A percentile compares a stretch with the other conserved stretches of the same genome.
Conservation (phyloP, 1,140 invertebrate species). For the Drosophila bipectinata region DNA sequence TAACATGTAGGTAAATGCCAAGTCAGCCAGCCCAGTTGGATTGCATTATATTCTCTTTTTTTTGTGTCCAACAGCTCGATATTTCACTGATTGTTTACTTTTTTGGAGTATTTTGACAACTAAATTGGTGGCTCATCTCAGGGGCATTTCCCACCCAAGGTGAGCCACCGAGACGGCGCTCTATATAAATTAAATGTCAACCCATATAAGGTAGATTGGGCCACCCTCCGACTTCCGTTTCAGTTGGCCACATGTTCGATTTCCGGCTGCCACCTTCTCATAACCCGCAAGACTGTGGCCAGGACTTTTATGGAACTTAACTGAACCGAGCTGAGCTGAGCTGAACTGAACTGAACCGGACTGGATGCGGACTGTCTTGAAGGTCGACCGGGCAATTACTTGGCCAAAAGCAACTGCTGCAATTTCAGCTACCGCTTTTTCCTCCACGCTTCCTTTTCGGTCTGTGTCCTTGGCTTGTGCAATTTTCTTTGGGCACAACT, state of each 20-base stretch:
- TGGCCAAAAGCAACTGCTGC: constrained; percentile 55
- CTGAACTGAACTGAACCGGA: constrained; percentile 6
- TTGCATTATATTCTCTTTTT: constrained; percentile 37
- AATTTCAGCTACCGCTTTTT: constrained; percentile 47
- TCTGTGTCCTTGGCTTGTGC: constrained; percentile 70
- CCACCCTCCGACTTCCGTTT: constrained; percentile 50
- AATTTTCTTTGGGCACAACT: constrained; percentile 57
- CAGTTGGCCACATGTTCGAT: constrained; percentile 71
- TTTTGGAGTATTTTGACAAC: constrained; percentile 76
- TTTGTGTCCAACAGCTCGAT: constrained; percentile 37
- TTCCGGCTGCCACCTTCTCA: constrained; percentile 64
- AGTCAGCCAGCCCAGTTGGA: constrained; percentile 60
- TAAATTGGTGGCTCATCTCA: constrained; percentile 57
- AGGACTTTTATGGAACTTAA: constrained; percentile 35
- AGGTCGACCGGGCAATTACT: constrained; percentile 72
- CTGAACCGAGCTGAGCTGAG: constrained; percentile 17
- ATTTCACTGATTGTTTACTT: constrained; percentile 72
- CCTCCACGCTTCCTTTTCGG: constrained; percentile 19
- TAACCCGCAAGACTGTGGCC: constrained; percentile 71
- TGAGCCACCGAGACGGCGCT: constrained; percentile 38
- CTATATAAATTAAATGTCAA: constrained; percentile 77
- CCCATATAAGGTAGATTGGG: background rate
- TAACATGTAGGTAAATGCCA: constrained; percentile 76
- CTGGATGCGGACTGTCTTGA: constrained; percentile 47
- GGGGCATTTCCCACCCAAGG: constrained; percentile 41